Evolutionary conservation across 92 coral and sea anemone species (phyloP), one percentile per base, ranked within the genome.

Genomic region (Palythoa caribaeorum): DNA sequence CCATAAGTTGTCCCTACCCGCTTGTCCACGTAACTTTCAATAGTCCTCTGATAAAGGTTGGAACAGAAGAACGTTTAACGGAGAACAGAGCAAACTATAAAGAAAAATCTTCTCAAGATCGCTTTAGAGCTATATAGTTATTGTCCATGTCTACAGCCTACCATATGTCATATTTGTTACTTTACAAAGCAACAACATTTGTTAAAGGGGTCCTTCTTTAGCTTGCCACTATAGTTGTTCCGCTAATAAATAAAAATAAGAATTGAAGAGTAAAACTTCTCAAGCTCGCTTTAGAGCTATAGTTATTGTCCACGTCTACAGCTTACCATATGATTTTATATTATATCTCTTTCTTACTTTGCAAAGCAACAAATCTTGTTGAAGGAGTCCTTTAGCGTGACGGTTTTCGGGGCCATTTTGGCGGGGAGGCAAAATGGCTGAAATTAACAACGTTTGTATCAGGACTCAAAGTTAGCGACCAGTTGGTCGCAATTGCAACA

Each of bases 1-100:
- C 98, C 98, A 54, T 95, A 95, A 37, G 98, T 95, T 62, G 98
- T 95, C 69, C 98, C 98, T 21, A 95, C 98, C 12, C 98, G 98
- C 66, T 95, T 95, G 90, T 95, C 98, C 80, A 95, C 98, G 48
- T 93, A 94, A 71, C 98, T 95, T 91, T 95, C 98, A 54, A 95
- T 88, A 1, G 98, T 95, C 14, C 98, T 94, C 98, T 95, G 68
- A 37, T 4, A 53, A 66, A 38, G 50, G 55, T n/a, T 66, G 35
- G n/a, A 14, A 59, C n/a, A 9, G n/a, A 3, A 80, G 37, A 63
- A 44, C 65, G 71, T 9, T 19, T 35, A 17, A 15, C 9, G 7
- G 6, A 28, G 10, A 73, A 40, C 28, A 73, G 39, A 15, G 55
- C 1, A 51, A 51, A 51, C 55, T 51, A 51, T 51, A 51, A 51